Evolutionary conservation across 2,888 invertebrate genomes (phyloP), one percentile per base, ranked within the genome.

Genomic region (Macrosoma leucophasiata): DNA sequence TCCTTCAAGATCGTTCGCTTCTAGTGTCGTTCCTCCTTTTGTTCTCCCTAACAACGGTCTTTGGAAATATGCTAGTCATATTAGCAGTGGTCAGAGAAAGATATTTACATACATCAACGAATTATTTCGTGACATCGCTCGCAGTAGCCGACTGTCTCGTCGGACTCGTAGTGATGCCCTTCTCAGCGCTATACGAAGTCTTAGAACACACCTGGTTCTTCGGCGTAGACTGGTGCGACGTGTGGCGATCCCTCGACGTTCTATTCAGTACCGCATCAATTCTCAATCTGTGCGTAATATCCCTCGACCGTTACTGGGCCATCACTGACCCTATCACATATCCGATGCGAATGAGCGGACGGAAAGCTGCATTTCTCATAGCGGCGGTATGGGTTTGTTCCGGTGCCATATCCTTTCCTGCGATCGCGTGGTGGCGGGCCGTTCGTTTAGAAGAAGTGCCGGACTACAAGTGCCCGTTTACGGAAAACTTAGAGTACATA

Each of bases 301-400:
- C 96, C 1, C 71, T 98, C 56, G 98, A 98, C 70, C 89, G 97
- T 10, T 99, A 98, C 75, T 97, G 98, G 97, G 98, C 98, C 25
- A 98, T 98, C 43, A 97, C 97, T 8, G 97, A 98, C 77, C 98
- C 99, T 0, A 97, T 99, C 50, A 95, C 95, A 27, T 99, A 99
- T 77, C 97, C 98, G 1, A 94, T 93, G 84, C 87, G 92, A 44
- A 98, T 99, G 95, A 96, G 95, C 13, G 90, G 93, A 22, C 89
- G 90, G 38, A 88, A 95, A 36, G 96, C 97, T 0, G 91, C 91
- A 3, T 87, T 93, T 13, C 87, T 98, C 5, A 98, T 99, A 42
- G 94, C 94, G 0, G 91, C 93, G 4, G 97, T 98, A 4, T 99
- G 98, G 98, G 88, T 98, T 19, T 96, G 97, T 69, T 97, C 98